Base-by-base conservation (phyloP, 1,140 invertebrate genomes). In the Campoletis sonorensis region DNA sequence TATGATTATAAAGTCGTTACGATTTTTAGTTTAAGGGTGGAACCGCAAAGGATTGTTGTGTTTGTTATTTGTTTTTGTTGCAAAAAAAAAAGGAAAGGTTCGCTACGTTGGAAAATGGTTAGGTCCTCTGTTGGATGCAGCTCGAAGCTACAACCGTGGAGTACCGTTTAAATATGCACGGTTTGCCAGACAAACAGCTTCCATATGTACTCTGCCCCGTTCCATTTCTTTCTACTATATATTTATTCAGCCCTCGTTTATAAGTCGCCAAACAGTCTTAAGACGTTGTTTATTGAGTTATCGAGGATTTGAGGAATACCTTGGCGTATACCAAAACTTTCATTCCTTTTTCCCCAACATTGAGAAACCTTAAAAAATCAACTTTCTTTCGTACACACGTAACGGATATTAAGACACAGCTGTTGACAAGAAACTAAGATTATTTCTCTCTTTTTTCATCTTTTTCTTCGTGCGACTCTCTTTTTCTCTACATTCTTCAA, bases 181-280 rank as follows among this genome's bases (percentile, higher is more conserved):
- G 83, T 27, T 45, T 27, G 81, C 73, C 75, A 67, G 81, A 33
- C 64, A 75, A 27, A 51, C 82, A 83, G 67, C 83, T 80, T 77
- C 64, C 84, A 90, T 90, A 87, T 90, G 87, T 90, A 89, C 86
- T 83, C 85, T 85, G 49, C 49, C 26, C 23, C 49, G 23, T 86
- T 79, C 64, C 26, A 27, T 37, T 1, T 67, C 10, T 11, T 58
- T 45, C 40, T 8, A 10, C 58, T 64, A 79, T 87, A 88, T 88
- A 88, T 87, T 80, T 86, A 70, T 49, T 64, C 21, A 51, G 15
- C 37, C 37, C 68, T 58, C 15, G 67, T 81, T 61, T 86, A 77
- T 86, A 91, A 91, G 89, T 89, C 90, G 86, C 73, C 85, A 91
- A 91, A 91, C 88, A 90, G 87, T 88, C 90, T 91, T 91, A 91